Conservation (phyloP, 2,888 invertebrate species). For the Orchestes rusci region DNA sequence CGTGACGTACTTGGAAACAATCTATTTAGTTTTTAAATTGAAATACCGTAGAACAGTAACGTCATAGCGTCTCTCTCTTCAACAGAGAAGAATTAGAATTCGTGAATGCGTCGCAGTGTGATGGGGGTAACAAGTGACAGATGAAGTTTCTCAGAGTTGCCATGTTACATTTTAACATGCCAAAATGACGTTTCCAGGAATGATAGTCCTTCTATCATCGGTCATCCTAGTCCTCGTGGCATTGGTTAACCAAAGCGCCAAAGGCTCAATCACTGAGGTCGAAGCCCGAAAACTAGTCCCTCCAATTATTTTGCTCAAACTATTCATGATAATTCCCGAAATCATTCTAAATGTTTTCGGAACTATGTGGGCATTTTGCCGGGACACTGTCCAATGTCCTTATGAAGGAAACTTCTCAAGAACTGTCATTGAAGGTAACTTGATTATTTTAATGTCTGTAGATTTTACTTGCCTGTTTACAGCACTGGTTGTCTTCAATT, state of each 20-base stretch:
- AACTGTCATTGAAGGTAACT: slow-evolving; percentile 61
- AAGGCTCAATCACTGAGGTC: slow-evolving; percentile 73
- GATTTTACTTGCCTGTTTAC: no score
- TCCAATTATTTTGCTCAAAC: slow-evolving; percentile 62
- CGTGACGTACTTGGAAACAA: no score
- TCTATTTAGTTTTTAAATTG: no score
- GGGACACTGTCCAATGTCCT: slow-evolving; percentile 57
- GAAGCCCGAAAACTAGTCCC: slow-evolving; percentile 63
- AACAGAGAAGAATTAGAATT: no score
- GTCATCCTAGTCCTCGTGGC: slow-evolving; percentile 58
- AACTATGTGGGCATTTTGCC: slow-evolving; percentile 72
- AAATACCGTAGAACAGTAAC: no score
- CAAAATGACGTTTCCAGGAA: slow-evolving; percentile 50
- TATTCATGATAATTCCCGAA: slow-evolving; percentile 70
- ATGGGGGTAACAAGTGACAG: no score
- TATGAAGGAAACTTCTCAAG: slow-evolving; percentile 62
- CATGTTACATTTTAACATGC: no score
- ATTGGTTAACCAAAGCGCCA: slow-evolving; percentile 63
- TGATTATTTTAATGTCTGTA: no score
- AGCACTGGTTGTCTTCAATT: slow-evolving; percentile 74
- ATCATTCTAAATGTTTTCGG: slow-evolving; percentile 72
- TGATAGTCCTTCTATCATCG: slow-evolving; percentile 55
- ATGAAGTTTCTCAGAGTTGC: no score
- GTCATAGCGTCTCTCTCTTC: no score
- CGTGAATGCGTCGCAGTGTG: no score